phyloP scores from a whole-genome alignment of 2,888 invertebrate genomes.

The Amphipyra berbera region DNA sequence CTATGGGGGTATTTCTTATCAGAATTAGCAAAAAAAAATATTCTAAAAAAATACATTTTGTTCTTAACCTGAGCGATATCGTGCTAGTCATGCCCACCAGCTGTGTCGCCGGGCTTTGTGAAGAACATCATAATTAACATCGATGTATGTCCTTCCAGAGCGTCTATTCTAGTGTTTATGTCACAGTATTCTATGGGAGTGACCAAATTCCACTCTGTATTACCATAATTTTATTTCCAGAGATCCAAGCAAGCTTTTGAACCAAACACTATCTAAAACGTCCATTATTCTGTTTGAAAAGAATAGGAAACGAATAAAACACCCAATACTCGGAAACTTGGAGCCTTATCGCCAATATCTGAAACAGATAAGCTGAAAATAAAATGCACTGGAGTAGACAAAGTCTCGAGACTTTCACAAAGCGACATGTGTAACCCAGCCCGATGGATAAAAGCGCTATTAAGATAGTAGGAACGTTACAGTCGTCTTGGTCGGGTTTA shows the following conservation, averaged over 20 bases:
- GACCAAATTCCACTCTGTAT: background rate
- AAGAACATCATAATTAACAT: too few relatives aligned
- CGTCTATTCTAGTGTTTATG: background rate
- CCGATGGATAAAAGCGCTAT: constrained; percentile 80
- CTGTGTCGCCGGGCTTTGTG: too few relatives aligned
- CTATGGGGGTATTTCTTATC: too few relatives aligned
- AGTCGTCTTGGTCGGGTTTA: constrained; percentile 81
- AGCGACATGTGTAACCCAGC: constrained; percentile 80
- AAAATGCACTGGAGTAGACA: constrained; percentile 73
- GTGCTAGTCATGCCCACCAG: too few relatives aligned
- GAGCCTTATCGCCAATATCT: constrained; percentile 53
- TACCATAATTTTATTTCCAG: background rate
- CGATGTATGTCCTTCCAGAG: too few relatives aligned
- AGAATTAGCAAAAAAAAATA: too few relatives aligned
- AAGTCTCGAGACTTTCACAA: constrained; percentile 66
- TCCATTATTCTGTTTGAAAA: constrained; percentile 34
- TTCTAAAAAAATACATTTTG: too few relatives aligned
- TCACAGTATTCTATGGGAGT: constrained; percentile 6
- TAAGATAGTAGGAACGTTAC: constrained; percentile 72
- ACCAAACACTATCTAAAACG: constrained; percentile 4
- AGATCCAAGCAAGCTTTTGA: constrained; percentile 11
- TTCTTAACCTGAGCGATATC: too few relatives aligned
- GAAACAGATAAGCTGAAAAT: constrained; percentile 64
- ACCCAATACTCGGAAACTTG: constrained; percentile 39
- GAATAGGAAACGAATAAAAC: constrained; percentile 41